phyloP scores from a whole-genome alignment of 2,888 invertebrate genomes.

The Magallana nippona region DNA sequence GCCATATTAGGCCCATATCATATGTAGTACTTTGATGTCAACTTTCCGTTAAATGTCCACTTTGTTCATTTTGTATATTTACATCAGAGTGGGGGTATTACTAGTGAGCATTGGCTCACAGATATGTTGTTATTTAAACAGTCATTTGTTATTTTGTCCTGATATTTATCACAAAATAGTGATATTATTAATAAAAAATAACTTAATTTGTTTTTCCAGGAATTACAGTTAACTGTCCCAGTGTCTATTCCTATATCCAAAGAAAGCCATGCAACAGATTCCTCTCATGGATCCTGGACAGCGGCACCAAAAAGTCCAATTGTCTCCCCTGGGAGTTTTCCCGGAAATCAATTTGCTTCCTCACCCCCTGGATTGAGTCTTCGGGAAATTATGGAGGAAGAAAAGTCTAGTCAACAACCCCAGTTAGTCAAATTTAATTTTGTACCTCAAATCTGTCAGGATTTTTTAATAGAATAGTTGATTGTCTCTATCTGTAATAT shows the following conservation, averaged over 20 bases:
- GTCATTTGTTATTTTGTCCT: neutral
- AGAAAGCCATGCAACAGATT: slow-evolving; percentile 44
- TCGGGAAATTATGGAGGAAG: slow-evolving; percentile 62
- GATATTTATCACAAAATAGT: neutral
- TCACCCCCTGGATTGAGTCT: slow-evolving; percentile 52
- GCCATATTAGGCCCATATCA: too few species aligned
- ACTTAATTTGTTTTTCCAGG: too few species aligned
- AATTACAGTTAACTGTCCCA: neutral
- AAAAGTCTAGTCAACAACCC: slow-evolving; percentile 38
- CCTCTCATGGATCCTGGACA: slow-evolving; percentile 41
- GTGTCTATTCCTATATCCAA: slow-evolving; percentile 2
- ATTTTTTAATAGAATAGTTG: too few species aligned
- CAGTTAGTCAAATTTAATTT: neutral
- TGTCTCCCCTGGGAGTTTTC: neutral
- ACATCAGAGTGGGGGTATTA: too few species aligned
- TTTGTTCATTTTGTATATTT: too few species aligned
- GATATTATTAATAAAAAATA: neutral
- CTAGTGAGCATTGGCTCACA: too few species aligned
- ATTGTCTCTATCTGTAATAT: too few species aligned
- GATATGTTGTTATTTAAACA: neutral
- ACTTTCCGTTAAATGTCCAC: too few species aligned
- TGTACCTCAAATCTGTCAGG: too few species aligned
- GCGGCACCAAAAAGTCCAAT: slow-evolving; percentile 19
- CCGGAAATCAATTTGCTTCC: neutral
- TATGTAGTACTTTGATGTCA: too few species aligned